Evolutionary conservation across 2,888 invertebrate genomes (phyloP).

Genomic region (Callyntrura sp.): DNA sequence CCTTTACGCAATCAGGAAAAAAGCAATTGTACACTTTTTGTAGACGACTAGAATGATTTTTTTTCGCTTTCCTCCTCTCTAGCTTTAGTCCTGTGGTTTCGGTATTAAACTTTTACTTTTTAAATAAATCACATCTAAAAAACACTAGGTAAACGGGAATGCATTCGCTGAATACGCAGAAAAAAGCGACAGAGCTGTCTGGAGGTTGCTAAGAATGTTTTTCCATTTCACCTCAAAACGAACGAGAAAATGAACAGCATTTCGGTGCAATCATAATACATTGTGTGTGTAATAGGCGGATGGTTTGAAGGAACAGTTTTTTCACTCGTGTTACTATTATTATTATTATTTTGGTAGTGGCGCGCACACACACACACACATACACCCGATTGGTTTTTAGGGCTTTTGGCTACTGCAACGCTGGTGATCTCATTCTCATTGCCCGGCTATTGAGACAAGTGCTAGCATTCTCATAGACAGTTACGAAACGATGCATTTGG

Average conservation of each 20-base stretch:
- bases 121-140: neutral
- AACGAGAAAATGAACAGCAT: neutral
- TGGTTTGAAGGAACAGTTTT: conserved; percentile 48
- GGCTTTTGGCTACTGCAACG: neutral
- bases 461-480: conserved; percentile 72
- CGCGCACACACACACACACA: too few relatives aligned
- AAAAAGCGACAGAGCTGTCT: conserved; percentile 9
- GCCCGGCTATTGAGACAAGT: conserved; percentile 53
- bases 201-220: neutral
- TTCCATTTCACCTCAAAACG: conserved; percentile 8
- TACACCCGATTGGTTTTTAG: conserved; percentile 20
- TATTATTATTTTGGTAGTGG: neutral
- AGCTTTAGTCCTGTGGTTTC: too few relatives aligned
- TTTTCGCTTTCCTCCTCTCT: too few relatives aligned
- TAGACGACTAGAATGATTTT: too few relatives aligned
- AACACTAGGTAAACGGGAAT: conserved; percentile 15
- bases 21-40: too few relatives aligned
- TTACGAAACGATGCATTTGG: conserved; percentile 79
- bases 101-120: conserved; percentile 17
- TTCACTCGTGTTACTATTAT: conserved; percentile 12
- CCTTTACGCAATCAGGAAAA: too few relatives aligned
- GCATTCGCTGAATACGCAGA: conserved; percentile 39
- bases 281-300: conserved; percentile 8
- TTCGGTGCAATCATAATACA: neutral
- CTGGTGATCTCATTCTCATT: conserved; percentile 29